Evolutionary conservation across 2,797 vertebrate species (phyloP).

Genomic region (Euthynnus affinis): DNA sequence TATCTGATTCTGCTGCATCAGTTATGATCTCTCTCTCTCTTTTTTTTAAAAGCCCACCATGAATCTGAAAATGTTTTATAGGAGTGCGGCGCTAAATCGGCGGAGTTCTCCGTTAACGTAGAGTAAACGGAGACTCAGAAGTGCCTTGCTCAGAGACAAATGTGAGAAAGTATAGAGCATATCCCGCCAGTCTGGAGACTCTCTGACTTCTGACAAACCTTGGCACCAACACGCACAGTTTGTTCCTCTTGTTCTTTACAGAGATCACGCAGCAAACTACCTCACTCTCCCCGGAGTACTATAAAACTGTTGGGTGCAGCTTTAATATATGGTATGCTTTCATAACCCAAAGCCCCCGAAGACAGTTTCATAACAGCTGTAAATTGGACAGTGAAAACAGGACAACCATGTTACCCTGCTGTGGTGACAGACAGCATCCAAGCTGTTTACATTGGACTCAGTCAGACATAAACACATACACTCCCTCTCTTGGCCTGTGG

Average conservation of each 20-base stretch:
- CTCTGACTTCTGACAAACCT: slow-evolving; percentile 42
- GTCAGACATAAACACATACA: slow-evolving; percentile 67
- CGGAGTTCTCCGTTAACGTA: too few species aligned
- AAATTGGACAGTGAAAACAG: slow-evolving; percentile 69
- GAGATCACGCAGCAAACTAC: slow-evolving; percentile 30
- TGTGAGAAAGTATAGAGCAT: not conserved
- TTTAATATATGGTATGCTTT: slow-evolving; percentile 43
- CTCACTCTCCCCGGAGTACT: slow-evolving; percentile 25
- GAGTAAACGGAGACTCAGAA: too few species aligned
- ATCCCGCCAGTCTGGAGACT: slow-evolving; percentile 5
- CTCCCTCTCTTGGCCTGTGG: not conserved
- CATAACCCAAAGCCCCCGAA: slow-evolving; percentile 41
- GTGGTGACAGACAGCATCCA: slow-evolving; percentile 69
- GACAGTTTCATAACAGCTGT: slow-evolving; percentile 61
- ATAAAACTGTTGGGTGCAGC: slow-evolving; percentile 39
- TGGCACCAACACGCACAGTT: slow-evolving; percentile 26
- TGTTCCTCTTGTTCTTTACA: slow-evolving; percentile 32
- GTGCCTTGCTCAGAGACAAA: slow-evolving; percentile 8
- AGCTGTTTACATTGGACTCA: slow-evolving; percentile 69
- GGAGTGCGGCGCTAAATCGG: not conserved
- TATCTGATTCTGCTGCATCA: too few species aligned
- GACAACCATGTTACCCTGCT: slow-evolving; percentile 55
- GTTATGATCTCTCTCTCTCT: too few species aligned
- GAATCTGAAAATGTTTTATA: too few species aligned
- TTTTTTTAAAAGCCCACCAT: too few species aligned